phyloP scores from a whole-genome alignment of 2,113 vertebrate species.

The Mixornis gularis region DNA sequence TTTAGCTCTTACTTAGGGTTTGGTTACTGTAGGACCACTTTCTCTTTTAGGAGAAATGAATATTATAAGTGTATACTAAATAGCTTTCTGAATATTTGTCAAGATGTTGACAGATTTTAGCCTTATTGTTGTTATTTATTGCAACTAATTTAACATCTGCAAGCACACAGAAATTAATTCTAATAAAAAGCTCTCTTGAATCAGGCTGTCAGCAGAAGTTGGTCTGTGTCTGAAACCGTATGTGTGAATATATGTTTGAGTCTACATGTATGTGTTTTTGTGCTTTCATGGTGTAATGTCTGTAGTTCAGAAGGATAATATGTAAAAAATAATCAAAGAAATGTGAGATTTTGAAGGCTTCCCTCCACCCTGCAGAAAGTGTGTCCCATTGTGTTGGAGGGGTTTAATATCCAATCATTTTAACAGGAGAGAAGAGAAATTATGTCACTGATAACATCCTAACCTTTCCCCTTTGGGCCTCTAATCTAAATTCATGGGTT shows the following conservation, averaged over 20 bases:
- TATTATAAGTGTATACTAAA: constrained; percentile 44
- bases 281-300: constrained; percentile 51
- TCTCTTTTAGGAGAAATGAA: constrained; percentile 70
- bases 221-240: constrained; percentile 30
- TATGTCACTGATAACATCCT: constrained; percentile 31
- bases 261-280: constrained; percentile 52
- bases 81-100: constrained; percentile 47
- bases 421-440: constrained; percentile 19
- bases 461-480: constrained; percentile 55
- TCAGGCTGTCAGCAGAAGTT: background rate
- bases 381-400: constrained; percentile 10
- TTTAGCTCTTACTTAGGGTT: constrained; percentile 75
- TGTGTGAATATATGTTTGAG: constrained; percentile 49
- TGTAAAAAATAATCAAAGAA: background rate
- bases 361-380: background rate
- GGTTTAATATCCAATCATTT: constrained; percentile 55
- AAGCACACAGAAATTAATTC: constrained; percentile 23
- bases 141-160: constrained; percentile 39
- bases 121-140: constrained; percentile 57
- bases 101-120: constrained; percentile 34
- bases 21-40: constrained; percentile 68
- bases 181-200: background rate
- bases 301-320: background rate
- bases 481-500: constrained; percentile 62
- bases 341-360: background rate